These are phyloP conservation scores for Amphipyra tragopoginis DNA, from an alignment of 2,888 invertebrate genomes.

Conservation along the genomic window DNA sequence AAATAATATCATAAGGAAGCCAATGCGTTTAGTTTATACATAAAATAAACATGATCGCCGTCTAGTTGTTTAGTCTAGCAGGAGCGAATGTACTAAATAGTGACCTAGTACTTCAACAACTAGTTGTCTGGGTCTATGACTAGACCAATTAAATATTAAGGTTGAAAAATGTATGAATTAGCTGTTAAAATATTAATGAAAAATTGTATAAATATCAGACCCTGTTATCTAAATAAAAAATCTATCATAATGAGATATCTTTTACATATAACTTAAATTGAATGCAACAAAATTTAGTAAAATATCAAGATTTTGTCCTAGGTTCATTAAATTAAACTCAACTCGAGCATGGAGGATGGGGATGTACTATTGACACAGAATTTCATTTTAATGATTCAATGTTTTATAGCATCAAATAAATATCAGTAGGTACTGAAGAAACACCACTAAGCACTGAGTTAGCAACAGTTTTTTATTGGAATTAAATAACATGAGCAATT, in stretches of 20 bases:
- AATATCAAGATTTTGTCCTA: no score
- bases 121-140: no score
- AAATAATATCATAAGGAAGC: no score
- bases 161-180: no score
- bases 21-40: no score
- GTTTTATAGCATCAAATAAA: background rate
- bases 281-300: no score
- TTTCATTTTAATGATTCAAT: background rate
- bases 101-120: no score
- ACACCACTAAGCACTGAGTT: conserved; percentile 1
- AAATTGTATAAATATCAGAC: conserved; percentile 7
- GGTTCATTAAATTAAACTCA: no score
- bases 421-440: background rate
- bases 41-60: background rate
- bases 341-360: background rate
- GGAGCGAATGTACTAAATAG: background rate
- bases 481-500: conserved; percentile 35
- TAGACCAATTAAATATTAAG: no score
- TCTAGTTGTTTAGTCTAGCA: conserved; percentile 20
- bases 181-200: background rate
- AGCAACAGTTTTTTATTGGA: conserved; percentile 16
- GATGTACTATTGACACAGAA: background rate
- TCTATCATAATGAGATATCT: background rate
- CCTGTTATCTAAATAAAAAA: conserved; percentile 9
- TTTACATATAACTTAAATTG: no score